phyloP scores from a whole-genome alignment of 2,888 invertebrate species.

The Zootermopsis nevadensis region DNA sequence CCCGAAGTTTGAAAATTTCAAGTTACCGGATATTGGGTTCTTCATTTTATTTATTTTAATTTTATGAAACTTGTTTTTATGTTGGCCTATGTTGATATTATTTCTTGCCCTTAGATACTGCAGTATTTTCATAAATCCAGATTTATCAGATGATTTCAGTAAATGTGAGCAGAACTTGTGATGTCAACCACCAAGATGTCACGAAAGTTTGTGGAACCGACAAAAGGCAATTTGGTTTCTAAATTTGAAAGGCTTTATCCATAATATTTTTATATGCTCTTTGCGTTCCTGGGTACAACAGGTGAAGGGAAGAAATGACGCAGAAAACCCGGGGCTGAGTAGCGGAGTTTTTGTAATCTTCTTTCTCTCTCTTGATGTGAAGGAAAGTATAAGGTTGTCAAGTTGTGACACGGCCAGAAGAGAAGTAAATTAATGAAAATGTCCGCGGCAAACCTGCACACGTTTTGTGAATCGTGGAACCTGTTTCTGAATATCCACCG shows the following conservation, averaged over 20 bases:
- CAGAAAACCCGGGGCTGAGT: slow-evolving; percentile 24
- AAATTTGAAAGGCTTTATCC: slow-evolving; percentile 27
- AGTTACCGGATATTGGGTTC: too few species aligned
- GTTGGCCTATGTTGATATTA: too few species aligned
- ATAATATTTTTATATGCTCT: slow-evolving; percentile 12
- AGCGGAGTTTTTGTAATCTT: background rate
- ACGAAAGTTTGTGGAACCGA: slow-evolving; percentile 20
- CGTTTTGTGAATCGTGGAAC: slow-evolving; percentile 28
- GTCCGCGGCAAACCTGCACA: slow-evolving; percentile 46
- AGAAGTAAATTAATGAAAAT: slow-evolving; percentile 52
- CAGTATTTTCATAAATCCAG: too few species aligned
- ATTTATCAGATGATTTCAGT: too few species aligned
- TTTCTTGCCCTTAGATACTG: too few species aligned
- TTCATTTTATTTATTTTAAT: too few species aligned
- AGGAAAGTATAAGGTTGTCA: slow-evolving; percentile 44
- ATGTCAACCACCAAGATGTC: background rate
- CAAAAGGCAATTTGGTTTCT: slow-evolving; percentile 28
- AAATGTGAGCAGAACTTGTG: too few species aligned
- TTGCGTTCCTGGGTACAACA: slow-evolving; percentile 24
- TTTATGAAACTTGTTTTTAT: too few species aligned
- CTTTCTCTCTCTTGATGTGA: slow-evolving; percentile 30
- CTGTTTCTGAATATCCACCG: slow-evolving; percentile 15
- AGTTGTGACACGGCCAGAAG: slow-evolving; percentile 49
- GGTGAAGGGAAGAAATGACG: slow-evolving; percentile 3
- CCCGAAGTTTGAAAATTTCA: too few species aligned